phyloP scores from a whole-genome alignment of 2,113 vertebrate genomes.

The Neolamprologus modestus region DNA sequence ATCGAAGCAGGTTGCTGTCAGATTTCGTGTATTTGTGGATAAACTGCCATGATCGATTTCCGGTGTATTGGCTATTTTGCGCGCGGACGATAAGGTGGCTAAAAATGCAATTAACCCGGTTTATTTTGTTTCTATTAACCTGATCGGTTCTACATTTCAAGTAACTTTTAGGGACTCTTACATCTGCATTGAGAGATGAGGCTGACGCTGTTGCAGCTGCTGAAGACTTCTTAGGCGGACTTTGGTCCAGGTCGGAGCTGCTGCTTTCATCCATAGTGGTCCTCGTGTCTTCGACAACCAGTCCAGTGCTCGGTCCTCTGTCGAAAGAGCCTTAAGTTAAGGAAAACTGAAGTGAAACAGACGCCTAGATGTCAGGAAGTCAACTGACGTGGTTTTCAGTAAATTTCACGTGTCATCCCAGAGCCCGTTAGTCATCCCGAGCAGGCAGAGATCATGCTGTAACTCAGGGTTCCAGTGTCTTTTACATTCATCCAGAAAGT shows the following conservation, averaged over 20 bases:
- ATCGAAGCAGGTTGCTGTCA: not conserved
- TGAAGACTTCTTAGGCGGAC: not conserved
- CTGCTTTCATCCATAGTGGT: not conserved
- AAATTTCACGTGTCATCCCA: not conserved
- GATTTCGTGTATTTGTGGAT: not conserved
- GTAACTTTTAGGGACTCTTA: not conserved
- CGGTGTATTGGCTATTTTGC: not conserved
- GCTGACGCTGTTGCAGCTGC: not conserved
- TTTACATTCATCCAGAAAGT: not conserved
- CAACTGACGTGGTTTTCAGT: accelerated
- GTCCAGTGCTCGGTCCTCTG: not conserved
- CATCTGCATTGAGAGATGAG: not conserved
- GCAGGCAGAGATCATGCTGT: not conserved
- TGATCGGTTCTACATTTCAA: not conserved
- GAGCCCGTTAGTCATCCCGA: not conserved
- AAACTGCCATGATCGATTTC: not conserved
- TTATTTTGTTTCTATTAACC: not conserved
- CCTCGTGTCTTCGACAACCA: not conserved
- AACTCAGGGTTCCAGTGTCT: not conserved
- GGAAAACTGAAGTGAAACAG: not conserved
- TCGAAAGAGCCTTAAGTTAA: not conserved
- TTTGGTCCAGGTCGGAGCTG: not conserved
- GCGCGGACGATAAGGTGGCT: not conserved
- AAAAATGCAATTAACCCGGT: not conserved
- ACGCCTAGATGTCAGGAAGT: not conserved